A percentile compares a stretch with the other conserved stretches of the same genome.
Evolutionary conservation across 2,888 invertebrate species (phyloP).

Genomic region (Acholoe squamosa): DNA sequence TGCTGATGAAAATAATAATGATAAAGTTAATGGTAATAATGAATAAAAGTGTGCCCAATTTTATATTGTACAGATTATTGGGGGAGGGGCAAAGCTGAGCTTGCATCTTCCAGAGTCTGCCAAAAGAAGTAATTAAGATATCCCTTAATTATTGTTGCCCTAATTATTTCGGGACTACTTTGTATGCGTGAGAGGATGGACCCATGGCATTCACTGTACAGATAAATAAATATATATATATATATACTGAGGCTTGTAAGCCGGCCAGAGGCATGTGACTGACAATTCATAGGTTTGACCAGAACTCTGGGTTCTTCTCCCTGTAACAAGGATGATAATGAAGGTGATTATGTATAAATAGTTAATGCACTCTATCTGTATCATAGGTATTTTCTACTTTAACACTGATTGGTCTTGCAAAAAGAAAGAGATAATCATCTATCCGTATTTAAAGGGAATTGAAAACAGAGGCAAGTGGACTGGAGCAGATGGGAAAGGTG

Average conservation of each 20-base stretch:
- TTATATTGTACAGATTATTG: conserved; percentile 58
- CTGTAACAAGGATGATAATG: background rate
- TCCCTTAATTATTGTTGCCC: conserved; percentile 55
- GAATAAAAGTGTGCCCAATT: conserved; percentile 50
- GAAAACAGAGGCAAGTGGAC: background rate
- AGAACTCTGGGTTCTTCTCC: background rate
- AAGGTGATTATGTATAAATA: conserved; percentile 55
- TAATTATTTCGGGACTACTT: conserved; percentile 47
- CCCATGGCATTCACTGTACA: conserved; percentile 44
- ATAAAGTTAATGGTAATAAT: background rate
- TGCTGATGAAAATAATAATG: conserved; percentile 42
- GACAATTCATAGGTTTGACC: background rate
- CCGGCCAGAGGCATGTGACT: conserved; percentile 31
- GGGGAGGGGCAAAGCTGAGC: conserved; percentile 59
- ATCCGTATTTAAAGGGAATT: conserved; percentile 44
- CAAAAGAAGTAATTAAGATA: conserved; percentile 44
- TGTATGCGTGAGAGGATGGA: conserved; percentile 22
- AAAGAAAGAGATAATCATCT: conserved; percentile 50
- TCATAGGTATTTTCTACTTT: conserved; percentile 62
- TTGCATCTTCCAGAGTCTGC: conserved; percentile 59
- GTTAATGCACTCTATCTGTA: conserved; percentile 54
- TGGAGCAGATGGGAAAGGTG: background rate
- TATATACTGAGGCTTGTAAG: background rate
- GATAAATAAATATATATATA: too few species aligned
- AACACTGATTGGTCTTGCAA: conserved; percentile 59